Percentiles rank a stretch among this genome's conserved stretches.
phyloP scores from a whole-genome alignment of 2,113 vertebrate genomes.

The Jacana jacana region DNA sequence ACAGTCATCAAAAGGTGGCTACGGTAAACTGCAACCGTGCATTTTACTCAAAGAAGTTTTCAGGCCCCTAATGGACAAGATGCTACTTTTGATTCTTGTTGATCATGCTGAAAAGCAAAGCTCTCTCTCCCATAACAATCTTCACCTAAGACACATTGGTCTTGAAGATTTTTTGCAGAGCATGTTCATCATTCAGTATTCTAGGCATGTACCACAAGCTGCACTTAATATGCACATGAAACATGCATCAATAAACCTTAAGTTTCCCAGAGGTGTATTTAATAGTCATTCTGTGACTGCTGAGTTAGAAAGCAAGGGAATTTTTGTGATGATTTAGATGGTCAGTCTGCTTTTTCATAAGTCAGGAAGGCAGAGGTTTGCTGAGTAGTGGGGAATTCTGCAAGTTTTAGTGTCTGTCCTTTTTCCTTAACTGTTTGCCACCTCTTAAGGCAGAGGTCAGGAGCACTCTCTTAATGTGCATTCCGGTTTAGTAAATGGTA shows the following conservation, averaged over 20 bases:
- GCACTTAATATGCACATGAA: constrained; percentile 21
- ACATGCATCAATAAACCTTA: constrained; percentile 9
- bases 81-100: background rate
- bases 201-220: background rate
- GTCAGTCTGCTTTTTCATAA: constrained; percentile 7
- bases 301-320: constrained; percentile 41
- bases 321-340: constrained; percentile 46
- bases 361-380: constrained; percentile 3
- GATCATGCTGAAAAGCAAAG: background rate
- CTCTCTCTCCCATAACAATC: background rate
- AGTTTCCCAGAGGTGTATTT: constrained; percentile 42
- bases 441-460: background rate
- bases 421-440: background rate
- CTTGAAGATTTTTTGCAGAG: background rate
- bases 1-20: background rate
- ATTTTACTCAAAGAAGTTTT: background rate
- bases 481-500: background rate
- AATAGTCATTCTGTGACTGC: background rate
- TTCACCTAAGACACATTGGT: background rate
- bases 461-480: background rate
- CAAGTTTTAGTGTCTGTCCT: background rate
- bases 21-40: background rate
- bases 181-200: background rate
- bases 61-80: background rate
- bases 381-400: constrained; percentile 11